phyloP scores from a whole-genome alignment of 2,797 vertebrate genomes.

The Scolopax rusticola region DNA sequence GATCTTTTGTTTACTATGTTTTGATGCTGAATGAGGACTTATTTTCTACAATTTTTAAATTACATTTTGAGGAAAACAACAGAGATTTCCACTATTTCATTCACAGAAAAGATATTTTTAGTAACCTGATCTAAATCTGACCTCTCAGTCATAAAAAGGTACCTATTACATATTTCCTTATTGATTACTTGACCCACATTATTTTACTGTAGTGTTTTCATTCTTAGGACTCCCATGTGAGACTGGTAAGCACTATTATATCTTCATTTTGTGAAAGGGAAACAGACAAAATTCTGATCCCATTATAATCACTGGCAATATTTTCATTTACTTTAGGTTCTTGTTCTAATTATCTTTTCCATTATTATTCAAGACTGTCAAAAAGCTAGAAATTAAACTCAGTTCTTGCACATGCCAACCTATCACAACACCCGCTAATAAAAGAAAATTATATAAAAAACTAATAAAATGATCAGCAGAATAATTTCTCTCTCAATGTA shows the following conservation, averaged over 20 bases:
- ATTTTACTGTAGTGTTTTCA: constrained; percentile 3
- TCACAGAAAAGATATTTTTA: not conserved
- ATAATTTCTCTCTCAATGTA: not conserved
- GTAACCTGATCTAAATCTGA: not conserved
- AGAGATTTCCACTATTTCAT: not conserved
- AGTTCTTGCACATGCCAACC: not conserved
- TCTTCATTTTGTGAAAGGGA: constrained; percentile 31
- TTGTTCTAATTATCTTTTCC: constrained; percentile 59
- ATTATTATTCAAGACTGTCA: constrained; percentile 52
- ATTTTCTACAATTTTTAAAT: not conserved
- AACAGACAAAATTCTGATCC: not conserved
- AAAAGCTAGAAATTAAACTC: constrained; percentile 47
- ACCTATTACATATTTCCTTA: not conserved
- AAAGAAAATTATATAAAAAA: constrained; percentile 18
- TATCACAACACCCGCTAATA: not conserved
- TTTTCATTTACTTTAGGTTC: constrained; percentile 40
- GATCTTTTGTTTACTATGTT: not conserved
- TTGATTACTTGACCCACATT: not conserved
- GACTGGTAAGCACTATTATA: not conserved
- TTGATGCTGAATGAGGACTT: not conserved
- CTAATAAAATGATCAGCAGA: not conserved
- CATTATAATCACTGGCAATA: constrained; percentile 35
- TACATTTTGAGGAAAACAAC: not conserved
- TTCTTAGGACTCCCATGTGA: not conserved
- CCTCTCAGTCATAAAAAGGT: not conserved